phyloP scores from a whole-genome alignment of 2,888 invertebrate genomes.

The Rhingia campestris region DNA sequence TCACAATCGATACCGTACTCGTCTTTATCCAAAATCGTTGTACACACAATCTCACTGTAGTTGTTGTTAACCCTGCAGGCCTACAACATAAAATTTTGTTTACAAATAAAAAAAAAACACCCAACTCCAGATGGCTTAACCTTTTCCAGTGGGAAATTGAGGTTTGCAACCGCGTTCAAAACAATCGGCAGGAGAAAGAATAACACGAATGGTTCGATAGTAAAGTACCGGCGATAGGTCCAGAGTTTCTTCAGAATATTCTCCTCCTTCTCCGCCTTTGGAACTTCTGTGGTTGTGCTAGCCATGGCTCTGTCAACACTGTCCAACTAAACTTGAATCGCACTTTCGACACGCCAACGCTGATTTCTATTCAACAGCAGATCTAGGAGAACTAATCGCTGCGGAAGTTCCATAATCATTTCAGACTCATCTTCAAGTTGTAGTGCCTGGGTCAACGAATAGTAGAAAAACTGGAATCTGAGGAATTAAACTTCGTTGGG shows the following conservation, averaged over 20 bases:
- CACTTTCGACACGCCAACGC: conserved; percentile 8
- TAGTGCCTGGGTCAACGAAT: conserved; percentile 15
- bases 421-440: conserved; percentile 23
- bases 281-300: conserved; percentile 36
- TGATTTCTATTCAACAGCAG: conserved; percentile 64
- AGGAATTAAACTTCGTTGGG: conserved; percentile 57
- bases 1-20: conserved; percentile 80
- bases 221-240: conserved; percentile 80
- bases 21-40: conserved; percentile 80
- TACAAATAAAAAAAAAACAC: background rate
- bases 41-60: conserved; percentile 79
- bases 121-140: conserved; percentile 47
- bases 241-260: conserved; percentile 80
- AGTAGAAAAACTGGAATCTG: conserved; percentile 62
- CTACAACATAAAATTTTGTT: conserved; percentile 51
- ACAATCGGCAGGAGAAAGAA: conserved; percentile 81
- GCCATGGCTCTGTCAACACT: conserved; percentile 7
- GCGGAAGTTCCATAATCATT: conserved; percentile 30
- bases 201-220: conserved; percentile 81
- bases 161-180: conserved; percentile 80
- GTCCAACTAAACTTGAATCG: background rate
- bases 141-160: conserved; percentile 81
- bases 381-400: conserved; percentile 63
- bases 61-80: conserved; percentile 81
- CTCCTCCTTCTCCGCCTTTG: conserved; percentile 75